Conservation (phyloP, 2,113 vertebrate genomes). For the Irena cyanogastra region DNA sequence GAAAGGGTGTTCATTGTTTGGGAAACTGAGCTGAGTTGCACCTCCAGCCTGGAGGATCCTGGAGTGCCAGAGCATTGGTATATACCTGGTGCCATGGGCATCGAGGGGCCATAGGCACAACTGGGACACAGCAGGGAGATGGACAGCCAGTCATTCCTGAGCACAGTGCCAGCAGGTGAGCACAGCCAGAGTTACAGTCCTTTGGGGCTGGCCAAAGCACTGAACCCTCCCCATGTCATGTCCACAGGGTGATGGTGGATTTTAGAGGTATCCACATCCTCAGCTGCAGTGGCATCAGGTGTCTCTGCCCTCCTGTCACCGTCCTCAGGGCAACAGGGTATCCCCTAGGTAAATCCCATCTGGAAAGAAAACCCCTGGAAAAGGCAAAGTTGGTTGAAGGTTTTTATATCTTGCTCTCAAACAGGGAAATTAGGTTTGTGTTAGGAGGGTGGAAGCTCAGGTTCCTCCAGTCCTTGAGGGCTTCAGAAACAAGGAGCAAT, state of each 20-base stretch:
- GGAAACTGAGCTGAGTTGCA: not conserved
- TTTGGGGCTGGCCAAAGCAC: not conserved
- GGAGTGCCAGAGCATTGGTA: not conserved
- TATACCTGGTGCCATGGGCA: not conserved
- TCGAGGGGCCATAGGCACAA: fast-evolving
- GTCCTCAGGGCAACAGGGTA: not conserved
- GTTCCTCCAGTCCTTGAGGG: not conserved
- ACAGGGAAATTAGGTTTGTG: not conserved
- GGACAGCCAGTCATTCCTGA: not conserved
- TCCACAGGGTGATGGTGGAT: not conserved
- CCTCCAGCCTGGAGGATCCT: not conserved
- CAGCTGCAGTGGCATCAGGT: not conserved
- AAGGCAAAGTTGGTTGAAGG: not conserved
- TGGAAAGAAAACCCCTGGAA: not conserved
- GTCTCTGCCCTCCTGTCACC: not conserved
- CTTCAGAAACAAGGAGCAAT: not conserved
- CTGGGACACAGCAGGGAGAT: not conserved
- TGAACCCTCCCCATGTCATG: not conserved
- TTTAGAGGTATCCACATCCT: not conserved
- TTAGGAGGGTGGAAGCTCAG: not conserved
- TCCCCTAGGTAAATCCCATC: not conserved
- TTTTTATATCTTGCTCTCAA: not conserved
- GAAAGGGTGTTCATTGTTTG: not conserved
- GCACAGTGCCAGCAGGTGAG: not conserved
- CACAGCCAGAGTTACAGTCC: not conserved